Evolutionary conservation across 1,140 invertebrate species (phyloP), one percentile per base, ranked within the genome.

Genomic region (Lepidotrigona ventralis): DNA sequence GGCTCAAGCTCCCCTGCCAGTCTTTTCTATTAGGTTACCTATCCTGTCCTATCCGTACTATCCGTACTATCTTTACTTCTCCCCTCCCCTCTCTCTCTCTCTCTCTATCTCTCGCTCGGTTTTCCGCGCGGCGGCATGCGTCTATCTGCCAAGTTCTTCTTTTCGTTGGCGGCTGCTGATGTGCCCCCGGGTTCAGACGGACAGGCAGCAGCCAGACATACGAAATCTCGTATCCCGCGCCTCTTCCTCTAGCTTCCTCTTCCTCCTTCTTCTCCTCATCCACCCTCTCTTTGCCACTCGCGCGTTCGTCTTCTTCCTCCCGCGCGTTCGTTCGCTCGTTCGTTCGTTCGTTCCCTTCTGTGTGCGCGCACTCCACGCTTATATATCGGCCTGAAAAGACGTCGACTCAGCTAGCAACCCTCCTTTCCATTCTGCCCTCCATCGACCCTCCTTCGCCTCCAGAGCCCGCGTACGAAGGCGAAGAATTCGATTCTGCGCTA

Each of bases 11-110:
- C 81, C 87, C 26, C 60, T 56, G n/a, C 53, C 81, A 66, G 73
- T 70, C 68, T 66, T 88, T 92, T 93, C 91, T 93, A 91, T 93
- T 93, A 92, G 91, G 91, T 92, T 93, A 92, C 91, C 91, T 92
- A 92, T 91, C 91, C 92, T 92, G 92, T 92, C 90, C 63, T 64
- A 64, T 64, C 63, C 89, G 60, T 82, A 86, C 87, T 92, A 90
- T 90, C 86, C 88, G 85, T 91, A 87, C 90, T 90, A 86, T 86
- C 64, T 75, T 73, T 73, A 53, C 74, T 39, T 54, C 21, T 21
- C 8, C 54, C 14, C 19, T 2, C 29, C 11, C 9, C 11, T 46
- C 21, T 39, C 39, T 83, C 73, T 29, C 64, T 82, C 56, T 58
- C 56, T 58, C 84, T 68, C 77, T 81, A 84, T 73, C 66, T 58